Base-by-base conservation (phyloP, 2,797 vertebrate genomes). In the Pteronotus mesoamericanus region DNA sequence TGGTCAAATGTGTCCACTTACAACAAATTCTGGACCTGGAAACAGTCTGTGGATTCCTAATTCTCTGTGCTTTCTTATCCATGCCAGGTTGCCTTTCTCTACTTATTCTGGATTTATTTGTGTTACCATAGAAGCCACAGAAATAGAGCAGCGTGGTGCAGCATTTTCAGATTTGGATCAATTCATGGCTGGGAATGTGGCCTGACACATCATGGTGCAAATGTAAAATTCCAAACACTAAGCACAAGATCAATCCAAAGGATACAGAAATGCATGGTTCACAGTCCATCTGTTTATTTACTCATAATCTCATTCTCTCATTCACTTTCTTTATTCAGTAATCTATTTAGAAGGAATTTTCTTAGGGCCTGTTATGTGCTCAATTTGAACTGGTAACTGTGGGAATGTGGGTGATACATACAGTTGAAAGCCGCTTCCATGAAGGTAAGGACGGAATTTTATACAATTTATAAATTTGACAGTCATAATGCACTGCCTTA, bases 91-190 rank as follows among this genome's bases (percentile, higher is more conserved):
- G 29, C 0, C 37, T 86, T 84, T 72, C 51, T 90, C 42, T 75
- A 39, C 29, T 85, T 72, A 15, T 82, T 68, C 64, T 86, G 29
- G 15, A 85, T 86, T 44, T 94, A 26, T 86, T 72, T 34, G 75
- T 84, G 34, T 90, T 90, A 68, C 66, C 55, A 90, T 90, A 78
- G 59, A 96, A 90, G 78, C 59, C 34, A 72, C 19, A 55, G 71
- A 96, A 71, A 68, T 46, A 90, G 53, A 77, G 19, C 19, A 44
- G 34, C 26, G 15, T 80, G 14, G 42, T 26, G 34, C 2, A 29
- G 22, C 57, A 86, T 19, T 59, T 44, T 84, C n/a, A 71, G n/a
- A 72, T 46, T 87, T 51, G 44, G 61, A 94, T 22, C 19, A 64
- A 12, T 51, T 86, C 6, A 34, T 78, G 22, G 39, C 32, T 90